Conservation (phyloP, 2,797 vertebrate genomes). For the Tadarida brasiliensis region DNA sequence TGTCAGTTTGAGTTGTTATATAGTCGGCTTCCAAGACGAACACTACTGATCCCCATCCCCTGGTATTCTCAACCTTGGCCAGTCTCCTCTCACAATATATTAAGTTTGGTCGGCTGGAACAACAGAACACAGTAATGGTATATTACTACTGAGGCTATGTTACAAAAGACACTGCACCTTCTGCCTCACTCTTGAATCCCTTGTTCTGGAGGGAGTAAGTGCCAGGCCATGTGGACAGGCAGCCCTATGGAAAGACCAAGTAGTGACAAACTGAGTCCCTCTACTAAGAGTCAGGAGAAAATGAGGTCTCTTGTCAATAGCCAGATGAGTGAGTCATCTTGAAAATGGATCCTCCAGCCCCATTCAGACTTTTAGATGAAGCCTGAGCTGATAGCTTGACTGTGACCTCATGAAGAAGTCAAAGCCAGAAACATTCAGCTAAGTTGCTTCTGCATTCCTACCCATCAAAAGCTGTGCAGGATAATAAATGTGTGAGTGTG, state of each 20-base stretch:
- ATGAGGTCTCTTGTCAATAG: background rate
- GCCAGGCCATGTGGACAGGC: background rate
- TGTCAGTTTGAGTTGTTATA: background rate
- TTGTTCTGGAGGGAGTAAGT: background rate
- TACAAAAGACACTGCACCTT: background rate
- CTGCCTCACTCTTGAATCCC: background rate
- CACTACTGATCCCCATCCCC: background rate
- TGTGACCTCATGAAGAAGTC: background rate
- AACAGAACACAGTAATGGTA: background rate
- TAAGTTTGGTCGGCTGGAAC: background rate
- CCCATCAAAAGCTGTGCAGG: background rate
- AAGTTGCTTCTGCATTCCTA: background rate
- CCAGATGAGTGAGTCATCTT: background rate
- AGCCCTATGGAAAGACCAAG: background rate
- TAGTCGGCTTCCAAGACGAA: background rate
- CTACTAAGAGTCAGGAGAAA: background rate
- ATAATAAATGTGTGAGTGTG: background rate
- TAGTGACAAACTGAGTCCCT: background rate
- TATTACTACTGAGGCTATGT: background rate
- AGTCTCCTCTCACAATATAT: background rate
- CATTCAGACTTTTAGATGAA: background rate
- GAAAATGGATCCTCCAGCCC: background rate
- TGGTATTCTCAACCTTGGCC: background rate
- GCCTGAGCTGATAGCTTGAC: background rate
- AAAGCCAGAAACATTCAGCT: background rate